These are phyloP conservation scores for Heliconius hermathena DNA, from an alignment of 1,140 invertebrate species.

Conservation along the genomic window DNA sequence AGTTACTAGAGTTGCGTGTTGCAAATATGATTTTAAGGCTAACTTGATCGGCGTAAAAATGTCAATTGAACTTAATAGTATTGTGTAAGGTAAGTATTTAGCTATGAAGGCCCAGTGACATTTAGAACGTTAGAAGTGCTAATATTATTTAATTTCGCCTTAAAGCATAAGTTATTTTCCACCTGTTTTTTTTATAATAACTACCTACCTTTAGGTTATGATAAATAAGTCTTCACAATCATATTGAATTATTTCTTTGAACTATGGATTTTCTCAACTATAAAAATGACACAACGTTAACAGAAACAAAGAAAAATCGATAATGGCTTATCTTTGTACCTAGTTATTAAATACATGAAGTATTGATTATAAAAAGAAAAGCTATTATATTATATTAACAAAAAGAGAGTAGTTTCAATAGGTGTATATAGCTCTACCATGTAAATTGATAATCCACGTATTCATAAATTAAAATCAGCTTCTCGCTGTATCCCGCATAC, in stretches of 20 bases:
- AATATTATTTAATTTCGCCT: conserved; percentile 19
- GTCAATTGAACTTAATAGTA: conserved; percentile 30
- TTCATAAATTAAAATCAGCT: no score
- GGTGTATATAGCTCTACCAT: no score
- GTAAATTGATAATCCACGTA: no score
- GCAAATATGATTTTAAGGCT: conserved; percentile 13
- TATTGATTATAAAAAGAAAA: no score
- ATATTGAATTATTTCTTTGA: background rate
- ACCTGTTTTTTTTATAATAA: background rate
- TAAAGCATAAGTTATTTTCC: background rate
- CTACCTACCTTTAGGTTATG: background rate
- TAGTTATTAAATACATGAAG: no score
- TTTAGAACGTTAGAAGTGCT: conserved; percentile 20
- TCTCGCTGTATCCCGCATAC: no score
- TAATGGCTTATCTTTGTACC: no score
- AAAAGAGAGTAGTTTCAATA: no score
- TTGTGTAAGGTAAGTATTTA: conserved; percentile 32
- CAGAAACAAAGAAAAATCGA: no score
- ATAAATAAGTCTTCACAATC: background rate
- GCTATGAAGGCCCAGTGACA: conserved; percentile 12
- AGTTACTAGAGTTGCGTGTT: conserved; percentile 25
- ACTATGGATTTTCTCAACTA: background rate
- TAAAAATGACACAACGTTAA: no score
- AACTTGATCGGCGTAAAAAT: conserved; percentile 6
- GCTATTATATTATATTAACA: no score